Evolutionary conservation across 1,140 invertebrate genomes (phyloP).

Genomic region (Myzus persicae): DNA sequence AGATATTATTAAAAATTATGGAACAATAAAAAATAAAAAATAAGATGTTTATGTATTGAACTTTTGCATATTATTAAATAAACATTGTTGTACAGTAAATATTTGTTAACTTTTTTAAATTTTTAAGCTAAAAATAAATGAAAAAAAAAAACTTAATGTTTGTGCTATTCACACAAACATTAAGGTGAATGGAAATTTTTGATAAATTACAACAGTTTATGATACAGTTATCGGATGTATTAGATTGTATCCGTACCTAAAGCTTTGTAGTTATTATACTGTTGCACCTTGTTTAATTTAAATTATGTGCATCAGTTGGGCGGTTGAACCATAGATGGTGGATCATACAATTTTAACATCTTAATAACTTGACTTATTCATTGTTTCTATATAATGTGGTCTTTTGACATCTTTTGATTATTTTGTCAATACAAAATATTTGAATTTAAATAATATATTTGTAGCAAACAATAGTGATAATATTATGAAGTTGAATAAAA

Average conservation of each 20-base stretch:
- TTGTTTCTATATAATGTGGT: too few species aligned
- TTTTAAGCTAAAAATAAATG: not conserved
- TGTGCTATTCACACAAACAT: too few species aligned
- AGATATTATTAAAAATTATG: constrained; percentile 55
- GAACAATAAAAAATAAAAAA: constrained; percentile 50
- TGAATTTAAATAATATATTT: too few species aligned
- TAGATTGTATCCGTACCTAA: not conserved
- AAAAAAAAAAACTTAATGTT: too few species aligned
- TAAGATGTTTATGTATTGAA: not conserved
- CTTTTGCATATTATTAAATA: not conserved
- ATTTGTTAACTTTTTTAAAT: not conserved
- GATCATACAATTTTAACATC: too few species aligned
- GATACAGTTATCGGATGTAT: not conserved
- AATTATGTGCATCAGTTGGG: not conserved
- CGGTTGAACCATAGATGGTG: not conserved
- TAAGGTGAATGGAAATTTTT: not conserved
- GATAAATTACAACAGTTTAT: not conserved
- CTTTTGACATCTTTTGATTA: too few species aligned
- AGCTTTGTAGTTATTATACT: not conserved
- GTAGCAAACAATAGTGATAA: too few species aligned
- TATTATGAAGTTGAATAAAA: too few species aligned
- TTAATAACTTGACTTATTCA: too few species aligned
- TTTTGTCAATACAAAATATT: too few species aligned
- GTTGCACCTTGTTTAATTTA: not conserved
- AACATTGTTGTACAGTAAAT: not conserved